Conservation (phyloP, 2,797 vertebrate genomes). For the Zenarchopterus dispar region DNA sequence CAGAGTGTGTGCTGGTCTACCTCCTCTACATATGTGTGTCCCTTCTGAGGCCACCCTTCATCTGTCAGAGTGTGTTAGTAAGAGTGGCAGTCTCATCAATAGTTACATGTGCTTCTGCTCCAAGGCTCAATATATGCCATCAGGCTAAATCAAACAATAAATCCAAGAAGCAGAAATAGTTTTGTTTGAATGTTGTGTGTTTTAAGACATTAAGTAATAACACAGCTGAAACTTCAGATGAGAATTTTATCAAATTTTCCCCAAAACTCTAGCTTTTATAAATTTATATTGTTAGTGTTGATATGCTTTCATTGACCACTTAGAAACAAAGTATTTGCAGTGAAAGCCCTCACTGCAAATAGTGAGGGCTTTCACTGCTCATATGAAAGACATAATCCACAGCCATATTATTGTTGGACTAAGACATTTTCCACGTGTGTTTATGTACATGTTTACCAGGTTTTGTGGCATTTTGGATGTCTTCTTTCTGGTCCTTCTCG, state of each 20-base stretch:
- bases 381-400: background rate
- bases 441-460: conserved; percentile 75
- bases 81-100: conserved; percentile 77
- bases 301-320: too few species aligned
- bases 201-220: conserved; percentile 28
- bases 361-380: background rate
- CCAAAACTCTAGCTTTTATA: too few species aligned
- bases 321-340: conserved; percentile 1
- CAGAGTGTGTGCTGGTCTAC: conserved; percentile 1
- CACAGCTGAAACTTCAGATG: background rate
- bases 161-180: conserved; percentile 34
- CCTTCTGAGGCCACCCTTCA: conserved; percentile 45
- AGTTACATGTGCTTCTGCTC: conserved; percentile 59
- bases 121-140: conserved; percentile 51
- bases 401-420: background rate
- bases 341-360: background rate
- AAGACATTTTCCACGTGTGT: conserved; percentile 1
- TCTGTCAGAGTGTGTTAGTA: conserved; percentile 71
- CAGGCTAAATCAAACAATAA: conserved; percentile 42
- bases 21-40: conserved; percentile 20
- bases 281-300: too few species aligned
- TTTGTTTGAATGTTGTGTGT: conserved; percentile 9
- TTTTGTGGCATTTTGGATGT: conserved; percentile 79
- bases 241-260: too few species aligned
- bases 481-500: conserved; percentile 77